Evolutionary conservation across 2,113 vertebrate genomes (phyloP).

Genomic region (Sinocyclocheilus anshuiensis): DNA sequence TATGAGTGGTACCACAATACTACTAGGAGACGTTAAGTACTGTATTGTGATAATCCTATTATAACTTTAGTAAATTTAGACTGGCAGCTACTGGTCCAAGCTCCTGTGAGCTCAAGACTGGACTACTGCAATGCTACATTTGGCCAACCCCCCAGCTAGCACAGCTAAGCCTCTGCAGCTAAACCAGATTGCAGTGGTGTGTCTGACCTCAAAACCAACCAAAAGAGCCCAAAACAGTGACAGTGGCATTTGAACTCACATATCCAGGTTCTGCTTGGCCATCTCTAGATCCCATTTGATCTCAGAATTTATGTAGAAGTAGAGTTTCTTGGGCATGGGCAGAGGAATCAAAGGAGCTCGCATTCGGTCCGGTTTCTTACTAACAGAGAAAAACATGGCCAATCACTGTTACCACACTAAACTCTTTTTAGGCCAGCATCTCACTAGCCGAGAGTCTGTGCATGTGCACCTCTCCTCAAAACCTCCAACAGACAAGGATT

Average conservation of each 20-base stretch:
- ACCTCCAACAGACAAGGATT: neutral
- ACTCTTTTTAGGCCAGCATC: neutral
- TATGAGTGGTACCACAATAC: no score
- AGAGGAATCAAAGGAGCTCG: conserved; percentile 78
- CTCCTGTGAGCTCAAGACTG: no score
- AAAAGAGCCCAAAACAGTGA: neutral
- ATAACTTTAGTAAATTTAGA: no score
- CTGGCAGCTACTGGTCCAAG: no score
- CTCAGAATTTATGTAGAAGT: conserved; percentile 81
- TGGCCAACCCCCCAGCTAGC: no score
- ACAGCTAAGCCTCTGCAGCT: no score
- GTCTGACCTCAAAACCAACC: neutral
- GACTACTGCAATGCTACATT: no score
- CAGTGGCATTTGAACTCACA: conserved; percentile 68
- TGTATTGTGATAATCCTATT: no score
- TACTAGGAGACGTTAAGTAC: no score
- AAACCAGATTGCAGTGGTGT: no score
- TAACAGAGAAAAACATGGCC: conserved; percentile 49
- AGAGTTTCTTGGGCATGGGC: conserved; percentile 82
- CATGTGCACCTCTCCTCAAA: neutral
- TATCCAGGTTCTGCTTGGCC: conserved; percentile 84
- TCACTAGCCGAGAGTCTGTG: neutral
- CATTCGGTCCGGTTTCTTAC: conserved; percentile 75
- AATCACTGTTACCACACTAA: neutral
- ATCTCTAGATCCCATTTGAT: conserved; percentile 83